Percentiles rank a stretch among this genome's conserved stretches.
Evolutionary conservation across 92 coral and sea anemone genomes (phyloP).

Genomic region (Zoanthus gigantus): DNA sequence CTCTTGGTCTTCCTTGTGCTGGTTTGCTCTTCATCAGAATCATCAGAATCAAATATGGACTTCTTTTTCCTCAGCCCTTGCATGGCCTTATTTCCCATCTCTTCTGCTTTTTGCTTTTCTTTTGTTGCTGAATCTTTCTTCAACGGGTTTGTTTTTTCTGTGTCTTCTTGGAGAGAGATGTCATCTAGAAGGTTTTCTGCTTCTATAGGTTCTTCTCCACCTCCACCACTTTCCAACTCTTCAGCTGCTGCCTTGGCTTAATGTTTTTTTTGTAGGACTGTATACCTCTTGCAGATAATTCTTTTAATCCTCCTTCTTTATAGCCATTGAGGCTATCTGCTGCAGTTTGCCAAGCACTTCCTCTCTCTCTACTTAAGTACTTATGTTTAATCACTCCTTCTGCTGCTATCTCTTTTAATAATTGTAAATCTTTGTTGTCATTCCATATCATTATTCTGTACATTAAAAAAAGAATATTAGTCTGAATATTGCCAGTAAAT

Average conservation of each 20-base stretch:
- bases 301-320: constrained; percentile 49
- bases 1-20: constrained; percentile 10
- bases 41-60: constrained; percentile 44
- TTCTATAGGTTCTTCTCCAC: constrained; percentile 64
- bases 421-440: constrained; percentile 56
- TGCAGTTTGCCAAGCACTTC: constrained; percentile 61
- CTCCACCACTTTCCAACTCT: constrained; percentile 71
- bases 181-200: constrained; percentile 67
- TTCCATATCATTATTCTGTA: constrained; percentile 69
- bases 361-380: constrained; percentile 60
- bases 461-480: constrained; percentile 30
- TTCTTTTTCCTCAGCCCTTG: constrained; percentile 65
- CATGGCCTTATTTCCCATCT: constrained; percentile 69
- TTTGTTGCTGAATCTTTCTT: constrained; percentile 52
- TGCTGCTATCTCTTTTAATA: constrained; percentile 64
- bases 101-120: constrained; percentile 58
- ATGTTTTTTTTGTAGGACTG: constrained; percentile 51
- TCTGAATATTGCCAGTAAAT: constrained; percentile 29
- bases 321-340: constrained; percentile 56
- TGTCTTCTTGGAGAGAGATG: constrained; percentile 53
- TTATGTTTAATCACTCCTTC: constrained; percentile 62
- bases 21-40: constrained; percentile 14
- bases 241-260: constrained; percentile 55
- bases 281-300: constrained; percentile 48
- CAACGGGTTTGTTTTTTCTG: constrained; percentile 54